These are phyloP conservation scores for Pharmacophagus antenor DNA, from an alignment of 2,888 invertebrate genomes.

Conservation along the genomic window DNA sequence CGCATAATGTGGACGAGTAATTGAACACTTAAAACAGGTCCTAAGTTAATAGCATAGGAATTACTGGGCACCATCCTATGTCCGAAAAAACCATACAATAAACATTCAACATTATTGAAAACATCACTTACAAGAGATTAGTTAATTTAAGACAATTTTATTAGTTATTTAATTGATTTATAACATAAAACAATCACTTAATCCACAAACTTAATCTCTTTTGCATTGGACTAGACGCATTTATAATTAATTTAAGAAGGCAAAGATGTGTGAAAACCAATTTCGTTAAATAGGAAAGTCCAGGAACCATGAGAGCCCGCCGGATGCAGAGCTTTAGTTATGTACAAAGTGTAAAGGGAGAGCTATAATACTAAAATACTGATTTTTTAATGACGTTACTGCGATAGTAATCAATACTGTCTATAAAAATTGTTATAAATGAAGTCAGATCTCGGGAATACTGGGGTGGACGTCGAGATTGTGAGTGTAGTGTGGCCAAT, in stretches of 20 bases:
- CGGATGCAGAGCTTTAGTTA: conserved; percentile 53
- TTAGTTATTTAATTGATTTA: conserved; percentile 38
- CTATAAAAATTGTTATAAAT: conserved; percentile 58
- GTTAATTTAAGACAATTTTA: conserved; percentile 45
- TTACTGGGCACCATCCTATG: conserved; percentile 49
- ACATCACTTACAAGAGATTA: conserved; percentile 55
- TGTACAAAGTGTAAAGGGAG: conserved; percentile 61
- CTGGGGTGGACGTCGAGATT: conserved; percentile 44
- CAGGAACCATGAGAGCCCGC: conserved; percentile 49
- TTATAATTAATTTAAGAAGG: conserved; percentile 75
- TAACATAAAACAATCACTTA: conserved; percentile 58
- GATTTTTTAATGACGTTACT: conserved; percentile 45
- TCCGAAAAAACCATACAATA: conserved; percentile 46
- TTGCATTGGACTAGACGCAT: conserved; percentile 80
- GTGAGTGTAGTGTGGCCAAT: conserved; percentile 51
- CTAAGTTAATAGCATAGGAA: conserved; percentile 55
- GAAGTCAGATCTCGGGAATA: conserved; percentile 70
- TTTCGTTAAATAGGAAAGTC: conserved; percentile 46
- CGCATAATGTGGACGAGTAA: conserved; percentile 75
- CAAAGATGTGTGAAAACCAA: conserved; percentile 77
- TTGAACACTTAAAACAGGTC: conserved; percentile 76
- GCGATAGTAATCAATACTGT: conserved; percentile 70
- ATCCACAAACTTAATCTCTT: conserved; percentile 75
- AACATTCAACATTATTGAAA: conserved; percentile 49
- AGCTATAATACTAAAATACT: conserved; percentile 74